phyloP scores from a whole-genome alignment of 2,888 invertebrate genomes.

The Euzophera pinguis region DNA sequence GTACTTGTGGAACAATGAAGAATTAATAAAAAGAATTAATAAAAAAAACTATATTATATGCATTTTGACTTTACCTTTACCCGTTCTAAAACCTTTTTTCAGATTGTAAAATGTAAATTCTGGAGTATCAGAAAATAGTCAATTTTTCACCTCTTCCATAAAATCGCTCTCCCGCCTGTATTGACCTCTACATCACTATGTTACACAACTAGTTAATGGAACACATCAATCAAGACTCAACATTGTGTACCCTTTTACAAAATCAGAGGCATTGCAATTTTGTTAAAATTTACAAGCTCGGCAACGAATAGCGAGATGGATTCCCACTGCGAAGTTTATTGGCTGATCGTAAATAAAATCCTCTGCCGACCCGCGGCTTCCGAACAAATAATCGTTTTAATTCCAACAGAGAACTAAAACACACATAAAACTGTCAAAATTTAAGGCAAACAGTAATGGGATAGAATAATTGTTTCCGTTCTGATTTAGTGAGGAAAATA shows the following conservation, averaged over 20 bases:
- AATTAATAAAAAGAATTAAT: too few species aligned
- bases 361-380: conserved; percentile 30
- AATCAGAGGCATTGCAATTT: conserved; percentile 1
- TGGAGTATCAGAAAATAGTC: too few species aligned
- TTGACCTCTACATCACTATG: neutral
- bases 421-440: conserved; percentile 13
- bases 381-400: conserved; percentile 41
- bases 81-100: too few species aligned
- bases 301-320: conserved; percentile 34
- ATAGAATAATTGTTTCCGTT: conserved; percentile 1
- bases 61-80: too few species aligned
- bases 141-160: too few species aligned
- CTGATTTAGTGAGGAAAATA: neutral
- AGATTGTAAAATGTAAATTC: too few species aligned
- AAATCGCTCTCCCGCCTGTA: too few species aligned
- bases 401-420: conserved; percentile 26
- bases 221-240: neutral
- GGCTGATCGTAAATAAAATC: conserved; percentile 41
- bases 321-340: conserved; percentile 30
- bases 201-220: neutral
- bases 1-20: too few species aligned
- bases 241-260: conserved; percentile 2
- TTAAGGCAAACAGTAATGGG: conserved; percentile 4
- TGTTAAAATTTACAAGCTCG: conserved; percentile 16
- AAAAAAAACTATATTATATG: too few species aligned